These are phyloP conservation scores for Calliphora vicina DNA, from an alignment of 1,140 invertebrate species.

Conservation along the genomic window DNA sequence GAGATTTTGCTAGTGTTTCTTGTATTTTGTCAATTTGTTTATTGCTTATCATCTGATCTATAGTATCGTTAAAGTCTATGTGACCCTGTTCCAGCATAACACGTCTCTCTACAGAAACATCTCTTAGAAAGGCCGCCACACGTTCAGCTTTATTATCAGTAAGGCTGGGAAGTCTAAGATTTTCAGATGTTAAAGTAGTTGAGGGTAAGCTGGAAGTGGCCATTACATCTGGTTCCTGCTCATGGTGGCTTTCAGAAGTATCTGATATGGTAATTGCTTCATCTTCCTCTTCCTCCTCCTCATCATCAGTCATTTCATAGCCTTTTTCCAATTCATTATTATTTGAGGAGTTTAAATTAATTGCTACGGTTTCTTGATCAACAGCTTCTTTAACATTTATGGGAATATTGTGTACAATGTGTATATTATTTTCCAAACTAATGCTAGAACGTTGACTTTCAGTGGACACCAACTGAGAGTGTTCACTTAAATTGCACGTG, in stretches of 20 bases:
- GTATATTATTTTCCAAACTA: neutral
- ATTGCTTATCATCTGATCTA: constrained; percentile 22
- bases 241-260: constrained; percentile 40
- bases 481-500: constrained; percentile 37
- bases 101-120: constrained; percentile 49
- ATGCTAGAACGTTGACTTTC: constrained; percentile 40
- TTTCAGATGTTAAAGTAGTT: constrained; percentile 31
- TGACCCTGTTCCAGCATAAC: constrained; percentile 34
- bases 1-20: neutral
- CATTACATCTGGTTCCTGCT: constrained; percentile 2
- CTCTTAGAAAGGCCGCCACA: constrained; percentile 54
- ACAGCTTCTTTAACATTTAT: neutral
- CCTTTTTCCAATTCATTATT: neutral
- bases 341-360: neutral
- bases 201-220: neutral
- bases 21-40: neutral
- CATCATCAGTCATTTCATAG: constrained; percentile 21
- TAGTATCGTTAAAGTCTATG: neutral
- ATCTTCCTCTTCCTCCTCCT: constrained; percentile 35
- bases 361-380: neutral
- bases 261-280: constrained; percentile 52
- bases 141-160: constrained; percentile 46
- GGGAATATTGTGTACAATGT: neutral
- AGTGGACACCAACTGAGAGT: constrained; percentile 46
- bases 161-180: constrained; percentile 36